Conservation (phyloP, 2,888 invertebrate species). For the Campoplex capitator region DNA sequence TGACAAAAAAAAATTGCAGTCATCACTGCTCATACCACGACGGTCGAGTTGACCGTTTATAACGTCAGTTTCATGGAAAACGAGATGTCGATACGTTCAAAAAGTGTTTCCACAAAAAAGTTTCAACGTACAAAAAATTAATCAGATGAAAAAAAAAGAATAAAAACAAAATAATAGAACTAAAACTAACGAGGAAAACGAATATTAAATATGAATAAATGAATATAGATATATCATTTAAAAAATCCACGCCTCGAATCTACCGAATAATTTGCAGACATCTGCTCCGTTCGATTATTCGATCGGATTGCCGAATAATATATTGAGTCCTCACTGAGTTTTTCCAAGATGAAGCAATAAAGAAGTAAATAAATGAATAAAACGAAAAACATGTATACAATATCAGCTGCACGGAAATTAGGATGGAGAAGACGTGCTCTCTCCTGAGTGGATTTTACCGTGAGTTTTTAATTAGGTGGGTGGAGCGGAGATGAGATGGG, state of each 20-base stretch:
- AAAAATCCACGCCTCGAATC: background rate
- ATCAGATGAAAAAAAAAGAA: background rate
- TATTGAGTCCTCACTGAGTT: conserved; percentile 8
- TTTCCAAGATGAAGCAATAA: conserved; percentile 26
- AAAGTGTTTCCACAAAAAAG: background rate
- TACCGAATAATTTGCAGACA: background rate
- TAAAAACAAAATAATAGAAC: background rate
- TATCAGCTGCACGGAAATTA: conserved; percentile 1
- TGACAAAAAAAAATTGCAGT: background rate
- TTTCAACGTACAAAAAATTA: background rate
- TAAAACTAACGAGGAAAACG: background rate
- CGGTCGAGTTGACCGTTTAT: too few species aligned
- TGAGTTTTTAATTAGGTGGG: conserved; percentile 51
- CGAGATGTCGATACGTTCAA: background rate
- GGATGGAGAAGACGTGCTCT: background rate
- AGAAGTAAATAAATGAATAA: conserved; percentile 6
- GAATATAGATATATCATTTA: background rate
- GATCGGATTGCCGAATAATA: background rate
- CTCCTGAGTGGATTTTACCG: conserved; percentile 11
- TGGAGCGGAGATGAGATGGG: conserved; percentile 29
- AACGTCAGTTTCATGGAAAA: too few species aligned
- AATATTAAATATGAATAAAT: background rate
- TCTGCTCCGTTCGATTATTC: background rate
- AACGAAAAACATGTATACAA: background rate
- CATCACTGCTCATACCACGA: background rate